These are phyloP conservation scores for Catharus ustulatus DNA, from an alignment of 2,797 vertebrate genomes.

Conservation along the genomic window DNA sequence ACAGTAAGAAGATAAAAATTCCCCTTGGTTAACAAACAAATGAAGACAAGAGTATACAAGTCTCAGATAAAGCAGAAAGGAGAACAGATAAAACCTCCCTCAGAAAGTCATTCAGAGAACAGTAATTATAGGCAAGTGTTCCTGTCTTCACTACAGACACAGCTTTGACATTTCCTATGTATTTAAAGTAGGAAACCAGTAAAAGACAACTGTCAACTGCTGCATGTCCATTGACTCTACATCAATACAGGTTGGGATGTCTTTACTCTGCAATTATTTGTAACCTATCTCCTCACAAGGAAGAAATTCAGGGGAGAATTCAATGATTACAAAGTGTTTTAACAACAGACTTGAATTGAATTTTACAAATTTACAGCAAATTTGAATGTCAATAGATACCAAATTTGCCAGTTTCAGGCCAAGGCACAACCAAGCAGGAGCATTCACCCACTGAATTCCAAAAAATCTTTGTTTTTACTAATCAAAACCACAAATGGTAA, in stretches of 20 bases:
- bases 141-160: slow-evolving; percentile 22
- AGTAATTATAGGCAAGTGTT: slow-evolving; percentile 30
- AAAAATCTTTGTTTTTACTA: background rate
- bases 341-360: background rate
- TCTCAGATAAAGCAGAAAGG: background rate
- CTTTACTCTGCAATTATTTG: background rate
- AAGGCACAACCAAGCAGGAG: background rate
- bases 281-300: background rate
- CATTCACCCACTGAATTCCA: background rate
- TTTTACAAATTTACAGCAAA: background rate
- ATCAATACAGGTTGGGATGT: background rate
- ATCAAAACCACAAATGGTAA: background rate
- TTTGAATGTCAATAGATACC: background rate
- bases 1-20: background rate
- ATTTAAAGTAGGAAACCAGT: background rate
- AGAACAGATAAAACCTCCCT: background rate
- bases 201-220: slow-evolving; percentile 5
- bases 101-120: background rate
- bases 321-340: background rate
- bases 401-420: background rate
- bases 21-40: slow-evolving; percentile 5
- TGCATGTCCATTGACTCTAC: background rate
- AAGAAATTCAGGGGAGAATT: background rate
- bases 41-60: background rate
- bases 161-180: slow-evolving; percentile 13